A percentile compares a stretch with the other conserved stretches of the same genome.
These are phyloP conservation scores for Papilio gigon DNA, from an alignment of 2,888 invertebrate genomes.

Conservation along the genomic window DNA sequence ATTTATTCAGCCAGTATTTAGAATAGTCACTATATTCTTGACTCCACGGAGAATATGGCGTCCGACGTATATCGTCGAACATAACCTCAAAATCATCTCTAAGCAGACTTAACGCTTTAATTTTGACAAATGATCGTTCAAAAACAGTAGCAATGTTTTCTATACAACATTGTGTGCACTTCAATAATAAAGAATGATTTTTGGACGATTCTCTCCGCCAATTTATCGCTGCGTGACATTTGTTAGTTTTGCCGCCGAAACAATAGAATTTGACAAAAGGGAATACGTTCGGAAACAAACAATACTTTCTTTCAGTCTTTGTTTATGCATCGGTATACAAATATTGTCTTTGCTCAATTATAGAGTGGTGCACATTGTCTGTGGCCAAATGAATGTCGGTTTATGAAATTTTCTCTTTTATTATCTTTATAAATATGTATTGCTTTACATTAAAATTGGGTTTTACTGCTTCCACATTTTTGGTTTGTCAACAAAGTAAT, in stretches of 20 bases:
- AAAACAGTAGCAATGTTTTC: slow-evolving; percentile 72
- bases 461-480: slow-evolving; percentile 74
- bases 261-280: slow-evolving; percentile 44
- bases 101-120: slow-evolving; percentile 62
- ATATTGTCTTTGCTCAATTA: slow-evolving; percentile 79
- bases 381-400: slow-evolving; percentile 59
- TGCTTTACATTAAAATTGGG: slow-evolving; percentile 52
- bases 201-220: slow-evolving; percentile 53
- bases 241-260: slow-evolving; percentile 73
- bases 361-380: slow-evolving; percentile 63
- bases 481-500: not conserved
- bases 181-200: slow-evolving; percentile 48
- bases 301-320: slow-evolving; percentile 56
- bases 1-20: too few species aligned
- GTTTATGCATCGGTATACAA: slow-evolving; percentile 64
- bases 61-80: slow-evolving; percentile 5
- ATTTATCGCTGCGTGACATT: slow-evolving; percentile 67
- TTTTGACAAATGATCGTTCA: slow-evolving; percentile 62
- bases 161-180: slow-evolving; percentile 51
- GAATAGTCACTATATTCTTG: not conserved
- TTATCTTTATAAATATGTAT: slow-evolving; percentile 50
- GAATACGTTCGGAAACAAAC: slow-evolving; percentile 52
- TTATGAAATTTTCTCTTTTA: slow-evolving; percentile 72
- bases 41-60: not conserved
- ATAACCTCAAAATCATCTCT: slow-evolving; percentile 29